phyloP scores from a whole-genome alignment of 2,888 invertebrate genomes.

The Papilio protenor region DNA sequence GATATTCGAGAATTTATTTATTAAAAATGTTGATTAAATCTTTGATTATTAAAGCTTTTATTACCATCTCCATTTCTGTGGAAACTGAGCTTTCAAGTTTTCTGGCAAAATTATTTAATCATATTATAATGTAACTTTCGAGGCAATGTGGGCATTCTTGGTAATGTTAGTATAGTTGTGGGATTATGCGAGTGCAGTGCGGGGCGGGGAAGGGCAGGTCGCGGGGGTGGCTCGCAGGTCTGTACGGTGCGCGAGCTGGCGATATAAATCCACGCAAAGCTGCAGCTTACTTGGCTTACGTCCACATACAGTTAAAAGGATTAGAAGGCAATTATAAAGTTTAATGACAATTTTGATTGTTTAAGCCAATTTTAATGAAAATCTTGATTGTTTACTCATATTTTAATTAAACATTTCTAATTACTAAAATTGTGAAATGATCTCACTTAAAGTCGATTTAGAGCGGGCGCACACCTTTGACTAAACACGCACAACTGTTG shows the following conservation, averaged over 20 bases:
- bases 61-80: neutral
- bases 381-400: neutral
- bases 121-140: neutral
- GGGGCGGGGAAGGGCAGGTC: neutral
- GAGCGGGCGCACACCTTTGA: too few relatives aligned
- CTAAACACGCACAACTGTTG: too few relatives aligned
- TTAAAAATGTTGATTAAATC: neutral
- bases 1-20: neutral
- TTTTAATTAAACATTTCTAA: too few relatives aligned
- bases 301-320: conserved; percentile 11
- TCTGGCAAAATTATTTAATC: neutral
- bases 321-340: conserved; percentile 19
- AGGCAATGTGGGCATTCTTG: conserved; percentile 7
- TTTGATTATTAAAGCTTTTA: too few relatives aligned
- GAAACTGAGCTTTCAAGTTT: neutral
- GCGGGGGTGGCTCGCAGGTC: neutral
- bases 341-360: conserved; percentile 1
- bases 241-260: neutral
- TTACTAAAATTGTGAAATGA: too few relatives aligned
- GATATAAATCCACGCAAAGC: conserved; percentile 23
- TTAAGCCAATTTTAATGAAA: neutral
- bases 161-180: neutral
- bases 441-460: too few relatives aligned
- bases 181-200: neutral
- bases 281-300: conserved; percentile 12